A percentile compares a stretch with the other conserved stretches of the same genome.
Conservation (phyloP, 2,888 invertebrate species). For the Heliconius hortense region DNA sequence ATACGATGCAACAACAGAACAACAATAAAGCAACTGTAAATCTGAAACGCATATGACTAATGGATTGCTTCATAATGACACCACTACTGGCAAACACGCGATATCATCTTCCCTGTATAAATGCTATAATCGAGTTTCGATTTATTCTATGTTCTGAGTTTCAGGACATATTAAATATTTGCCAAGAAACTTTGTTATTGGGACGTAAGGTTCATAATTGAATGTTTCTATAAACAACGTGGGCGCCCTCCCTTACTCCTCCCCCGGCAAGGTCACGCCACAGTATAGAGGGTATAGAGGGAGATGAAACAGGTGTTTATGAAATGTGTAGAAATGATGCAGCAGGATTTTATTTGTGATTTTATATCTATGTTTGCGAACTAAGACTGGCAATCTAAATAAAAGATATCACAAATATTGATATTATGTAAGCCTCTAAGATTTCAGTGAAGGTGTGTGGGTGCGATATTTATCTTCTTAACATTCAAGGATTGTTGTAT, state of each 20-base stretch:
- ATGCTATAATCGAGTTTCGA: conserved; percentile 41
- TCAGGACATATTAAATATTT: conserved; percentile 32
- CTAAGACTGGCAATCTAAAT: conserved; percentile 23
- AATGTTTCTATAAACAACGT: conserved; percentile 40
- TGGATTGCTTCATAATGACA: conserved; percentile 40
- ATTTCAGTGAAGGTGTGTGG: conserved; percentile 20
- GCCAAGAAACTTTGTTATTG: conserved; percentile 28
- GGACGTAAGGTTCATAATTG: conserved; percentile 37
- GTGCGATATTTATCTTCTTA: conserved; percentile 14
- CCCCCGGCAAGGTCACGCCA: conserved; percentile 48
- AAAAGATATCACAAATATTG: conserved; percentile 29
- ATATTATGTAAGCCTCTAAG: conserved; percentile 29
- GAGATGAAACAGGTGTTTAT: conserved; percentile 49
- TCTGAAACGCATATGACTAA: conserved; percentile 39
- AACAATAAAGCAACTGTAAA: conserved; percentile 13
- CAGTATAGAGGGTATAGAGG: conserved; percentile 38
- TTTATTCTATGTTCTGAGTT: conserved; percentile 42
- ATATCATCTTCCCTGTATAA: conserved; percentile 37
- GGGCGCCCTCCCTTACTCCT: conserved; percentile 42
- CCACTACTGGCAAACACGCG: conserved; percentile 34
- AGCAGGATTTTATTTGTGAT: conserved; percentile 28
- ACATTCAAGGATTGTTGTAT: conserved; percentile 5
- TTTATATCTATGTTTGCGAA: conserved; percentile 33
- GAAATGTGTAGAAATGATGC: conserved; percentile 43
- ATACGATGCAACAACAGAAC: conserved; percentile 2